Base-by-base conservation (phyloP, 2,888 invertebrate species). In the Rutpela maculata region DNA sequence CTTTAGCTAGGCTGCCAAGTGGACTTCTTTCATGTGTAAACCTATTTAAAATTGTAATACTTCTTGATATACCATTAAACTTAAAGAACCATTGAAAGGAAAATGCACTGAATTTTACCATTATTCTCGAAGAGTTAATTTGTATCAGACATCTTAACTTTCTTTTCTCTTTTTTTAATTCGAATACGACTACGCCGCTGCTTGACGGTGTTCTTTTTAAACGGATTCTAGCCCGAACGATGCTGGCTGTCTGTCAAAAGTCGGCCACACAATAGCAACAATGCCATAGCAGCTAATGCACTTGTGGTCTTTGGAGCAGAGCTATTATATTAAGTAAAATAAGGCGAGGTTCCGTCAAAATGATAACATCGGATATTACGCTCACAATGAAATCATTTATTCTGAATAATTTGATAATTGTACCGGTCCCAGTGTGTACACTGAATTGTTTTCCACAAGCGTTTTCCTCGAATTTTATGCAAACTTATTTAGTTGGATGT, bases 231-330 rank as follows among this genome's bases (percentile, higher is more conserved):
- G 12, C 55, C 11, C 43, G 69, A 76, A 68, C 63, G 75, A 77
- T 63, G 80, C 81, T 77, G 79, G 63, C 83, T 80, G 83, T 80
- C 83, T 78, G 76, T 83, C 82, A 83, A 83, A 83, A 82, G 80
- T 82, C 80, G 78, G 57, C 79, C 80, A 73, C 77, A 83, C 83
- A 83, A 83, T 80, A 77, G 82, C 77, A 78, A 75, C 79, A 79
- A 81, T 76, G 77, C 78, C 75, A 72, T 77, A 78, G 78, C 80
- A 79, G 79, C 78, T 83, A 81, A 83, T 83, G 83, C 82, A 81
- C 79, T 81, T 81, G 77, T 79, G 76, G 78, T 78, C 77, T 72
- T 76, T 74, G 77, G 78, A 78, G 76, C 76, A 77, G 72, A 69
- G 75, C 74, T 78, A 79, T 81, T 81, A 78, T 79, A 75, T 76